Conservation (phyloP, 1,140 invertebrate species). For the Callitettix versicolor region DNA sequence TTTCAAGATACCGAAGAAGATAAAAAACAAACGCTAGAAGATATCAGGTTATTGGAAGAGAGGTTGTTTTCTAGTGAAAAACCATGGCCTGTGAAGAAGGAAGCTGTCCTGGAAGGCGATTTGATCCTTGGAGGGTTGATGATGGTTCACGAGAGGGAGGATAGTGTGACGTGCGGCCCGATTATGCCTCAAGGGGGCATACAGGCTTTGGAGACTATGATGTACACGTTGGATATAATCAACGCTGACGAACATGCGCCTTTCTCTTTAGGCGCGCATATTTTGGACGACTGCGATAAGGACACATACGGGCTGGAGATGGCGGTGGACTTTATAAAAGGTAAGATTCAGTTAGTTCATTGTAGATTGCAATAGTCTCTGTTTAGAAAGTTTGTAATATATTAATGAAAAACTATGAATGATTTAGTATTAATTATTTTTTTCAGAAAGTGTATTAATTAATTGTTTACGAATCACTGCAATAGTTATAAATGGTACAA, state of each 20-base stretch:
- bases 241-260: constrained; percentile 58
- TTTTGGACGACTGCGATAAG: constrained; percentile 90
- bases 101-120: no score
- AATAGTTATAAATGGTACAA: no score
- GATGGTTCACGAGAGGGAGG: constrained; percentile 90
- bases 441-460: no score
- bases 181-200: constrained; percentile 91
- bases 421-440: no score
- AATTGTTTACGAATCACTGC: no score
- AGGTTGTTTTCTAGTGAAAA: no score
- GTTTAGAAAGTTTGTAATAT: no score
- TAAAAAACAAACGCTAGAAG: no score
- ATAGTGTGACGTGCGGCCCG: constrained; percentile 71
- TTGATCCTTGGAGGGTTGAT: constrained; percentile 52
- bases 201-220: constrained; percentile 83
- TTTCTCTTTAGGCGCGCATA: constrained; percentile 73
- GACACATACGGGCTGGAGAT: constrained; percentile 92
- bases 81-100: no score
- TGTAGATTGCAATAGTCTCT: not conserved
- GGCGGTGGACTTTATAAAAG: constrained; percentile 94
- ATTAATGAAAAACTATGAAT: no score
- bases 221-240: constrained; percentile 80
- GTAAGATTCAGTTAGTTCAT: constrained; percentile 41
- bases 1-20: no score
- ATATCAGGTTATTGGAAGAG: no score